A percentile compares a stretch with the other conserved stretches of the same genome.
These are phyloP conservation scores for Parus major DNA, from an alignment of 2,113 vertebrate species.

Conservation along the genomic window DNA sequence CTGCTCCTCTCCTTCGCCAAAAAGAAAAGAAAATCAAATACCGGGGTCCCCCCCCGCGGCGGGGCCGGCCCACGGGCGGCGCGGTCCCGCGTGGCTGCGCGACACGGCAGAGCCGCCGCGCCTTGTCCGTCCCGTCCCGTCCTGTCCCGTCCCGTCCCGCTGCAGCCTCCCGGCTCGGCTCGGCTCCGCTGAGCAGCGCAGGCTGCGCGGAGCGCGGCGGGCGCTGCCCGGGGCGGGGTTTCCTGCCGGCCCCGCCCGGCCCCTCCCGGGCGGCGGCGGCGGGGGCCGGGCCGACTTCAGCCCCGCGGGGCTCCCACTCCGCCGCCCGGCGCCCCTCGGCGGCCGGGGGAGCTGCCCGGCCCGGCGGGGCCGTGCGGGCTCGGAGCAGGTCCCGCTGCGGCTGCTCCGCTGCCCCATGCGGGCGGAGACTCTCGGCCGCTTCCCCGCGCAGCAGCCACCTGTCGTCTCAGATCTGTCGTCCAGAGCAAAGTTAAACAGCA, in stretches of 20 bases:
- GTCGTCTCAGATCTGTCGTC: background rate
- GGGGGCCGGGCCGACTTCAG: too few relatives aligned
- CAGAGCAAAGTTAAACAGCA: background rate
- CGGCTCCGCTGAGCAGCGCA: background rate
- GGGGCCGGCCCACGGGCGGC: background rate
- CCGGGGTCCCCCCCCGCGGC: background rate
- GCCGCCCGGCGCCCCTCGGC: background rate
- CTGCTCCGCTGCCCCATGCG: background rate
- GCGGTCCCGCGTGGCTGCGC: background rate
- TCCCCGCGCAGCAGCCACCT: conserved; percentile 1
- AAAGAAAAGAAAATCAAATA: background rate
- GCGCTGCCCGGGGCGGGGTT: background rate
- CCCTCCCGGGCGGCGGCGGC: background rate
- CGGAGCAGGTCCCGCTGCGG: background rate
- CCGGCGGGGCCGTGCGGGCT: background rate
- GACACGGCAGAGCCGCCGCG: background rate
- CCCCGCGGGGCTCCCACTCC: background rate
- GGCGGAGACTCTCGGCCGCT: background rate
- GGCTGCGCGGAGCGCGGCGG: background rate
- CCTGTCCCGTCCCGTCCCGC: background rate
- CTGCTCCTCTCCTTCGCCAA: conserved; percentile 5
- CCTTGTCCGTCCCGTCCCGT: background rate
- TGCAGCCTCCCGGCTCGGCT: background rate
- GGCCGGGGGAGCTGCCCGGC: background rate
- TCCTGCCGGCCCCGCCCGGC: background rate